Conservation (phyloP, 2,797 vertebrate genomes). For the Xiphorhynchus erythropygius region DNA sequence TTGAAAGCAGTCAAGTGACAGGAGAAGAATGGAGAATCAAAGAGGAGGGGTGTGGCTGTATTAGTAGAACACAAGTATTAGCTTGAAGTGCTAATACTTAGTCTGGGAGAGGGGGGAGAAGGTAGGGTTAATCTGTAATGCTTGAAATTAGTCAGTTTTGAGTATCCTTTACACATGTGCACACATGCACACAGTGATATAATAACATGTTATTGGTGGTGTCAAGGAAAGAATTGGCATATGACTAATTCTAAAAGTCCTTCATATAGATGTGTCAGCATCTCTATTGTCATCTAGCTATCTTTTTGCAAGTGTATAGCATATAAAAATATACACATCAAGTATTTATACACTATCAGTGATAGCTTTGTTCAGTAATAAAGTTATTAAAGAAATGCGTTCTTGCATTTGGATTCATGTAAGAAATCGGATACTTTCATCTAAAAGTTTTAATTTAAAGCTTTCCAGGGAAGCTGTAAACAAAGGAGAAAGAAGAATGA, state of each 20-base stretch:
- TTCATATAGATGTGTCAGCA: neutral
- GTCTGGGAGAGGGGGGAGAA: neutral
- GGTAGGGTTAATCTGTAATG: neutral
- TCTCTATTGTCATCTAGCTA: neutral
- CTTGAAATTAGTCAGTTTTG: neutral
- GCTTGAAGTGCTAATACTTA: neutral
- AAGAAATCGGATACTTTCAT: neutral
- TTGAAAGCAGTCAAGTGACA: neutral
- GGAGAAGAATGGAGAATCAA: slow-evolving; percentile 12
- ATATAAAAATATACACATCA: neutral
- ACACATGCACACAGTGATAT: neutral
- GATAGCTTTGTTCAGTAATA: neutral
- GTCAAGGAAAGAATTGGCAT: neutral
- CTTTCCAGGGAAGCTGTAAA: neutral
- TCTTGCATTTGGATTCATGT: neutral
- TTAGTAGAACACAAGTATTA: neutral
- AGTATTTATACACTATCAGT: neutral
- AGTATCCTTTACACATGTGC: neutral
- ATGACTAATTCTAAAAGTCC: neutral
- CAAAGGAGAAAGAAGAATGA: neutral
- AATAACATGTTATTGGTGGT: neutral
- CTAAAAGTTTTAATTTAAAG: neutral
- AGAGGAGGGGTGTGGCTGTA: neutral
- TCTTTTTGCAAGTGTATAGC: neutral
- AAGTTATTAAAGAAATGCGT: neutral